Base-by-base conservation (phyloP, 2,113 vertebrate species). In the Progne subis region DNA sequence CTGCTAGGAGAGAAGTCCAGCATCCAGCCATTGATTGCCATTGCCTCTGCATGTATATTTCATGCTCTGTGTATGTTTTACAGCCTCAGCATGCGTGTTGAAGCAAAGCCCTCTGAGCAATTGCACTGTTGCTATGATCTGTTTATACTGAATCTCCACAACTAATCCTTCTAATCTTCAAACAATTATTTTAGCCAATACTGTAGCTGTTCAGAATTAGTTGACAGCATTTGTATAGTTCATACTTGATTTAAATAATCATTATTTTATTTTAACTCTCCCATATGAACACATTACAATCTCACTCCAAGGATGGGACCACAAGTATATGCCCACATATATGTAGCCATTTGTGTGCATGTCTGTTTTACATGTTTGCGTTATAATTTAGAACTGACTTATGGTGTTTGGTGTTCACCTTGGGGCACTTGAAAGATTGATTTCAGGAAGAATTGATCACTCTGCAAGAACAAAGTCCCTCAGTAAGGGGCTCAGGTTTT, bases 101-200 rank as follows among this genome's bases (percentile, higher is more conserved):
- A 74, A 82, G 44, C 13, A 82, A 63, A 90, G 50, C 39, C 34
- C 44, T 95, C 46, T 24, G 32, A 92, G 75, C 25, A 65, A 65
- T 17, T 76, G 46, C 53, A 63, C 55, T 82, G 50, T 61, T 69
- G 21, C 31, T 69, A 24, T 64, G 79, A 79, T 71, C 92, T 94
- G 63, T 83, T 96, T 86, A 88, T 76, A 72, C 26, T 9, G 31
- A 53, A 77, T 77, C 50, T 92, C 88, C 81, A 57, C 59, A 90
- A 46, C 59, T 91, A 95, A 94, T 69, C 76, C 50, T 77, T 80
- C 67, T 88, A 94, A 92, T 74, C 57, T 71, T 93, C 64, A 69
- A 82, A 90, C 41, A 94, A 56, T 55, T 81, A 77, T 88, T 92
- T 90, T 75, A 81, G 64, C 60, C 77, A 82, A 47, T 86, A 28